Percentiles rank a stretch among this genome's conserved stretches.
phyloP scores from a whole-genome alignment of 2,888 invertebrate species.

The Cephus sareptanus region DNA sequence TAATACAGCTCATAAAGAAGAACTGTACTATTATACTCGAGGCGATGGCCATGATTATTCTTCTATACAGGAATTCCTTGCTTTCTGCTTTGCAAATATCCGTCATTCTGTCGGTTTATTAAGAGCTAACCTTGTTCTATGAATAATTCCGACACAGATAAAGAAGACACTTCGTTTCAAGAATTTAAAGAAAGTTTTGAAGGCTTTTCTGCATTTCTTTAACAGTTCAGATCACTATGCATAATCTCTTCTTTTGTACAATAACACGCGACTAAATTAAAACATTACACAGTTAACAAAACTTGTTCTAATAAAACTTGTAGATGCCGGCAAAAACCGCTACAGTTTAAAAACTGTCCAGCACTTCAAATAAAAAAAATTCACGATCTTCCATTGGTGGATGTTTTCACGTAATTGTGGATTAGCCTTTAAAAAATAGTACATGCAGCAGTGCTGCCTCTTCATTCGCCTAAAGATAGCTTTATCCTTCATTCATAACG shows the following conservation, averaged over 20 bases:
- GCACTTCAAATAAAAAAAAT: not conserved
- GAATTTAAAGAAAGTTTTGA: not conserved
- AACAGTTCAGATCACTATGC: not conserved
- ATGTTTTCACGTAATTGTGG: not conserved
- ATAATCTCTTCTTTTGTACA: not conserved
- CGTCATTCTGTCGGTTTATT: constrained; percentile 11
- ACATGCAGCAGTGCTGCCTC: not conserved
- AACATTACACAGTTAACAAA: not conserved
- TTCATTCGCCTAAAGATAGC: not conserved
- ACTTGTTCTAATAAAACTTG: not conserved
- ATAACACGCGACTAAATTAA: not conserved
- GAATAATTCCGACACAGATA: not conserved
- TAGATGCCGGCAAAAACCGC: not conserved
- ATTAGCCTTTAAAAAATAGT: not conserved
- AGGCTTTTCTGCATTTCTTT: not conserved
- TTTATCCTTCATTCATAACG: not conserved
- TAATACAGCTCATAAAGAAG: constrained; percentile 50
- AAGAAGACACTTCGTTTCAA: not conserved
- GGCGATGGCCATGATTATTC: constrained; percentile 72
- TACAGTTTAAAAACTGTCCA: not conserved
- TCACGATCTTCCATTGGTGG: not conserved
- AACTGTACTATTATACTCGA: constrained; percentile 69
- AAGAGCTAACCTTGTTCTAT: not conserved
- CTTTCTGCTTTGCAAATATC: constrained; percentile 45
- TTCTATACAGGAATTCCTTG: constrained; percentile 71